Conservation (phyloP, 2,797 vertebrate species). For the Australoheros facetus region DNA sequence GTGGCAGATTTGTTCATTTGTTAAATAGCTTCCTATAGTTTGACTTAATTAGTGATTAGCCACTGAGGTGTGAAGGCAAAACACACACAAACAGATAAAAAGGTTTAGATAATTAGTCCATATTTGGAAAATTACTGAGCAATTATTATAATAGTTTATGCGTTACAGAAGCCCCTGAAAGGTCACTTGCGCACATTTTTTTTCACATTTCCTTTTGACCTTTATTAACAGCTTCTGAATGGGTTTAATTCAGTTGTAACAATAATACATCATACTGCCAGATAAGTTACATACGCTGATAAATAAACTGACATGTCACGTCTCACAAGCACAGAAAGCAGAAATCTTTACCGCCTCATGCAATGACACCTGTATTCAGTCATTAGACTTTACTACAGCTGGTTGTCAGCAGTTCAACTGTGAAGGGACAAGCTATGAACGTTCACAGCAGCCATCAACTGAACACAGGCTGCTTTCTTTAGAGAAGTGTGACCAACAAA, state of each 20-base stretch:
- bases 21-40: background rate
- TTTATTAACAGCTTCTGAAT: background rate
- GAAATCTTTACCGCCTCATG: background rate
- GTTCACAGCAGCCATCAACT: too few relatives aligned
- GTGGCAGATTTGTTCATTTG: background rate
- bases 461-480: background rate
- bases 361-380: background rate
- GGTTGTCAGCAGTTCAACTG: too few relatives aligned
- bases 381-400: too few relatives aligned
- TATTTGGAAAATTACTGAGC: background rate
- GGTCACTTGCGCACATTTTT: background rate
- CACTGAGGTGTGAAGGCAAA: background rate
- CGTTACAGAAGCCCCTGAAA: background rate
- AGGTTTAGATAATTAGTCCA: background rate
- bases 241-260: background rate
- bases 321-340: background rate
- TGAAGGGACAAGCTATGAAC: too few relatives aligned
- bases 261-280: background rate
- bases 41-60: slow-evolving; percentile 8
- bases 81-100: background rate
- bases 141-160: background rate
- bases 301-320: too few relatives aligned
- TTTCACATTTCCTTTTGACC: background rate
- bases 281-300: too few relatives aligned
- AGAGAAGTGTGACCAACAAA: background rate